These are phyloP conservation scores for Hirudinaria manillensis DNA, from an alignment of 2,888 invertebrate genomes.

Conservation along the genomic window DNA sequence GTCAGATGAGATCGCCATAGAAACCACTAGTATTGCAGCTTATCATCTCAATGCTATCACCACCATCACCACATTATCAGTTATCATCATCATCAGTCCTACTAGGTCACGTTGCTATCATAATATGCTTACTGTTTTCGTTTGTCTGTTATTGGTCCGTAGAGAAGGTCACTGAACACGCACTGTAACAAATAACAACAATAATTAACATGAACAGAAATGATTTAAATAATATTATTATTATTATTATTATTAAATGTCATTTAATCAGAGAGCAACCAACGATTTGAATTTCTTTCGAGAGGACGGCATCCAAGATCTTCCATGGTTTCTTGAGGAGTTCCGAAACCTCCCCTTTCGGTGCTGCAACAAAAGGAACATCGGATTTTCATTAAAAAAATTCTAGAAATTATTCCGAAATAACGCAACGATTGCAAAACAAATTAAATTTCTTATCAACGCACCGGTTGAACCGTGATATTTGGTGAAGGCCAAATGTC, in stretches of 20 bases:
- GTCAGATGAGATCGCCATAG: neutral
- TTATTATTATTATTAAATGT: neutral
- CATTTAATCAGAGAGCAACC: neutral
- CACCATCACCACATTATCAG: too few species aligned
- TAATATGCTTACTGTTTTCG: neutral
- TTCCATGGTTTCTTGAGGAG: neutral
- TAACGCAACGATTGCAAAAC: neutral
- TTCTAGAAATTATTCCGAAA: neutral
- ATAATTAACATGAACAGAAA: neutral
- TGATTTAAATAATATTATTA: neutral
- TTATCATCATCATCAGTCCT: too few species aligned
- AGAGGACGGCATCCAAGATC: neutral
- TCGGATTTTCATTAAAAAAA: neutral
- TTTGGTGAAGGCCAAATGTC: conserved; percentile 53
- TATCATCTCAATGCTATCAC: too few species aligned
- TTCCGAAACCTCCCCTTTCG: neutral
- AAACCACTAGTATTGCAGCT: too few species aligned
- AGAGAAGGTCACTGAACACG: conserved; percentile 73
- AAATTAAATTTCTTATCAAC: neutral
- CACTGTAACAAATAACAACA: conserved; percentile 59
- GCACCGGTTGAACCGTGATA: conserved; percentile 36
- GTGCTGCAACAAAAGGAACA: conserved; percentile 25
- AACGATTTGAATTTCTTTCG: neutral
- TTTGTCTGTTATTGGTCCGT: conserved; percentile 74
- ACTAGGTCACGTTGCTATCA: too few species aligned